A percentile compares a stretch with the other conserved stretches of the same genome.
Evolutionary conservation across 2,888 invertebrate genomes (phyloP).

Genomic region (Sphecodes monilicornis): DNA sequence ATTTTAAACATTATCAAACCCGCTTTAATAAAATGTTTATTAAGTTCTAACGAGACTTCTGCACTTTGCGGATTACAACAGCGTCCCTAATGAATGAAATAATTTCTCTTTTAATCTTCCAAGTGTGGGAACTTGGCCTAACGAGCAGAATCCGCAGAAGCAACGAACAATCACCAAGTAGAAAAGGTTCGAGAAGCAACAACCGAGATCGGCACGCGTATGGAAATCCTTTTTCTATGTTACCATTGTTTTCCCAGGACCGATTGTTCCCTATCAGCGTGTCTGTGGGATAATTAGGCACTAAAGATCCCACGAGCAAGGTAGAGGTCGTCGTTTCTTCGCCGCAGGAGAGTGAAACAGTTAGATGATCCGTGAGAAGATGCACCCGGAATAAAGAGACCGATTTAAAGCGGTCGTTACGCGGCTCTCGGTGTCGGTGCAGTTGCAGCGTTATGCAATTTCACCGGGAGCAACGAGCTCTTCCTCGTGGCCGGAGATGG

Average conservation of each 20-base stretch:
- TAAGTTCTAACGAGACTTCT: too few relatives aligned
- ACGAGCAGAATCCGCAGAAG: background rate
- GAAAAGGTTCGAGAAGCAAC: background rate
- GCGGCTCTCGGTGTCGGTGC: constrained; percentile 14
- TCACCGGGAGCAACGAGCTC: constrained; percentile 13
- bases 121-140: constrained; percentile 1
- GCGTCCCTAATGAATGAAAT: too few relatives aligned
- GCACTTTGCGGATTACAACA: background rate
- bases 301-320: constrained; percentile 22
- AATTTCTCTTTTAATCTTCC: background rate
- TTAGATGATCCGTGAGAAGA: constrained; percentile 52
- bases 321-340: constrained; percentile 29
- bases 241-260: background rate
- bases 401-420: constrained; percentile 40
- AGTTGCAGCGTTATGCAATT: constrained; percentile 33
- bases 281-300: constrained; percentile 14
- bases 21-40: too few relatives aligned
- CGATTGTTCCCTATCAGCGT: background rate
- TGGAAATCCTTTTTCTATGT: background rate
- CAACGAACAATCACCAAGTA: background rate
- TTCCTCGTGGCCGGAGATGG: background rate
- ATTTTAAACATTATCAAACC: too few relatives aligned
- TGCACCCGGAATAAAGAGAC: constrained; percentile 25
- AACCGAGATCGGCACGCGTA: background rate
- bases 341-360: constrained; percentile 21